Evolutionary conservation across 2,888 invertebrate species (phyloP), one percentile per base, ranked within the genome.

Genomic region (Ichneumoninae sp.): DNA sequence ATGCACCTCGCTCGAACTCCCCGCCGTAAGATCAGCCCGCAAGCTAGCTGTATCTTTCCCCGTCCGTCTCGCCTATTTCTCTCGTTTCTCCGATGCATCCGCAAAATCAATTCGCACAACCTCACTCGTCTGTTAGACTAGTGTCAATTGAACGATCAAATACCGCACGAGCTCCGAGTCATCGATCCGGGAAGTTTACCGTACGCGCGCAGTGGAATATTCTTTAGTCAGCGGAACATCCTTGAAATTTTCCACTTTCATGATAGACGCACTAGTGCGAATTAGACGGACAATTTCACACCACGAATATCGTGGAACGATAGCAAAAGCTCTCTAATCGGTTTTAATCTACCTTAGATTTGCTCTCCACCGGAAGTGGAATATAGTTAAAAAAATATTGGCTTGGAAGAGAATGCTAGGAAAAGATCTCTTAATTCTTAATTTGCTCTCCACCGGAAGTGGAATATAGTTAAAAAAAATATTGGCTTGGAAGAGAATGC

Each of bases 171-270:
- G 50, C 30, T n/a, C 22, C 75, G 78, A 80, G 83, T 83, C 83
- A 83, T 76, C 83, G 83, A 83, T 83, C 83, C 75, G 75, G 83
- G 79, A 76, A 83, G 79, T 65, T 52, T 63, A 30, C 52, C 54
- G 47, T 66, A 47, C 54, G 57, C 22, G 30, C 54, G 44, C 52
- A 78, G 36, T 79, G 69, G 52, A 57, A 22, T 65, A 54, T 70
- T 65, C 60, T 54, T 47, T 65, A 5, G n/a, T n/a, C 19, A 13
- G 19, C 44, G 47, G 0, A 50, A 26, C 57, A 69, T 76, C 57
- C 22, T 77, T 60, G 44, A 65, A 74, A 74, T 8, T 74, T 74
- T 78, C 74, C 83, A 40, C 44, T 40, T 36, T 52, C 19, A 22
- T 26, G 30, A 33, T 22, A 22, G 52, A 54, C 10, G n/a, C 7